Base-by-base conservation (phyloP, 2,888 invertebrate genomes). In the Thymelicus sylvestris region DNA sequence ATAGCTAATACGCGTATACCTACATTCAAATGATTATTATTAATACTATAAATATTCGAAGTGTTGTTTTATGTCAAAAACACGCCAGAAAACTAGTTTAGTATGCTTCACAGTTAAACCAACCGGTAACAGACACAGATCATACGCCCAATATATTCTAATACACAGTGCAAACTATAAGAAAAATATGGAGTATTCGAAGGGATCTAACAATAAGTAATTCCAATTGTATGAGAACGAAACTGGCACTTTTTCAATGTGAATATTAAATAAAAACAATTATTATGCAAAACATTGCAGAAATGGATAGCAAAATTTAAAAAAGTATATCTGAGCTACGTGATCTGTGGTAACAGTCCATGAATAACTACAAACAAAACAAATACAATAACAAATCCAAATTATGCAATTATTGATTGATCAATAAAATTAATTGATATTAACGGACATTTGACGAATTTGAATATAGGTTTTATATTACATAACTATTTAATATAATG, bases 351-450 rank as follows among this genome's bases (percentile, higher is more conserved):
- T 62, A 67, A 67, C 67, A 67, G 62, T 7, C 13, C 15, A 61
- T 41, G 10, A 44, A 7, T 39, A 67, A 59, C 31, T 66, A 41
- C 19, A 67, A 67, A 67, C 67, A 67, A 67, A 67, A 62, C 61
- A 67, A 62, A 60, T 47, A 60, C 44, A 13, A 60, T 62, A 67
- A 67, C 62, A 67, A 67, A 44, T 10, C 31, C 62, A 55, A 62
- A 62, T 67, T 38, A 67, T 61, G 19, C 12, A 57, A 57, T n/a
- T 31, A 47, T 24, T 31, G 24, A 19, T 63, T 10, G 13, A 31
- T 48, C 12, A 48, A 48, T 63, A 41, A 39, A 12, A 50, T 38
- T n/a, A 2, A 31, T 41, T 8, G 19, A 44, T 10, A 61, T 44
- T 19, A 10, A 44, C n/a, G 5, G 13, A 41, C 41, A 8, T 44